A percentile compares a stretch with the other conserved stretches of the same genome.
These are phyloP conservation scores for Bagarius yarrelli DNA, from an alignment of 2,113 vertebrate species.

Conservation along the genomic window DNA sequence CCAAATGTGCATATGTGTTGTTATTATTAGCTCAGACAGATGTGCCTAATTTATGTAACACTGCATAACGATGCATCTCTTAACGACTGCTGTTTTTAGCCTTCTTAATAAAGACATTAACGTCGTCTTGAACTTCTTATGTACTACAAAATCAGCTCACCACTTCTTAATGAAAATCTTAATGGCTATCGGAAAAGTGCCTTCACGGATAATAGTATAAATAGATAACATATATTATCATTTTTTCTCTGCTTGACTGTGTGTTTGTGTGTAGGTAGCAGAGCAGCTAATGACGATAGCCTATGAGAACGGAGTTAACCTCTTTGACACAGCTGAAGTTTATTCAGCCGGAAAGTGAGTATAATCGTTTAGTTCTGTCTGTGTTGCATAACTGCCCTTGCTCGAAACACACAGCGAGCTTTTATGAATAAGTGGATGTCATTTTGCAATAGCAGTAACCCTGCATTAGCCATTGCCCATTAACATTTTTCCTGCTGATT, in stretches of 20 bases:
- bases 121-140: neutral
- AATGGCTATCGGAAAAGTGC: neutral
- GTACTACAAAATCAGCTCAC: neutral
- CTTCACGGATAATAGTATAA: neutral
- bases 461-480: neutral
- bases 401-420: neutral
- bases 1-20: neutral
- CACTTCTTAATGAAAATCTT: neutral
- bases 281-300: conserved; percentile 97
- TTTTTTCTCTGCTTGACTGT: conserved; percentile 26
- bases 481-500: neutral
- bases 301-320: conserved; percentile 94
- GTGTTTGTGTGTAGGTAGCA: conserved; percentile 76
- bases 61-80: neutral
- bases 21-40: conserved; percentile 11
- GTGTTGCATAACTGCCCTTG: neutral
- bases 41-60: conserved; percentile 12
- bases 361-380: conserved; percentile 35
- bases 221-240: neutral
- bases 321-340: conserved; percentile 95
- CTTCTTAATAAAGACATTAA: neutral
- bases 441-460: neutral
- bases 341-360: conserved; percentile 93
- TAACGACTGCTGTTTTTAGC: neutral
- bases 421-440: neutral